Conservation (phyloP, 1,140 invertebrate species). For the Drosophila kanapiae region DNA sequence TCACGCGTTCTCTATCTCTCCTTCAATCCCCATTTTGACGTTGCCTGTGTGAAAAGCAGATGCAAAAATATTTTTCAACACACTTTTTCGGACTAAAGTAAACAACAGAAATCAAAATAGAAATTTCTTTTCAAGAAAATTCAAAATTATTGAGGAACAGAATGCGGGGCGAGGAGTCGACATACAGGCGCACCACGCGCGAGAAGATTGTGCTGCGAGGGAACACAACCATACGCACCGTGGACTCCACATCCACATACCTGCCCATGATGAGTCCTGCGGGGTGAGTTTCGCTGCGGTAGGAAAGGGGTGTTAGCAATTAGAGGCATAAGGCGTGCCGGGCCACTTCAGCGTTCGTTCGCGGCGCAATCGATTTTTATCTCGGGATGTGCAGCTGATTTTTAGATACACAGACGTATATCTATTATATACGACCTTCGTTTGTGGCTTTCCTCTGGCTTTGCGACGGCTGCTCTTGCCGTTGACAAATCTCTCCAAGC, state of each 20-base stretch:
- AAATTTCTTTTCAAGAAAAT: constrained; percentile 13
- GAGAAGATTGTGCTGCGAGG: constrained; percentile 83
- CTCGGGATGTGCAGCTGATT: constrained; percentile 72
- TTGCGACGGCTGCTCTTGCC: constrained; percentile 3
- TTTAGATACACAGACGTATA: constrained; percentile 36
- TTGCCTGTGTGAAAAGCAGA: constrained; percentile 52
- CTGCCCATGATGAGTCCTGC: constrained; percentile 66
- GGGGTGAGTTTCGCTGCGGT: constrained; percentile 58
- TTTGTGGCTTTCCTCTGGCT: constrained; percentile 22
- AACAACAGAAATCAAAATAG: constrained; percentile 47
- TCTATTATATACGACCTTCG: constrained; percentile 61
- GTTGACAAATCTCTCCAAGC: constrained; percentile 54
- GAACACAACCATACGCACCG: constrained; percentile 82
- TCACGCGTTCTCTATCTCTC: constrained; percentile 31
- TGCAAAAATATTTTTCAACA: constrained; percentile 53
- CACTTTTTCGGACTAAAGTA: constrained; percentile 48
- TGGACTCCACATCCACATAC: constrained; percentile 84
- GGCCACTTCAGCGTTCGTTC: constrained; percentile 53
- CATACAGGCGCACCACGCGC: constrained; percentile 80
- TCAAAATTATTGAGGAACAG: constrained; percentile 33
- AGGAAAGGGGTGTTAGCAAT: constrained; percentile 1
- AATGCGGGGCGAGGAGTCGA: constrained; percentile 79
- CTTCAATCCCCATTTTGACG: constrained; percentile 53
- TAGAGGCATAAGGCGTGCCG: constrained; percentile 42
- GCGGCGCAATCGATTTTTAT: constrained; percentile 74